These are phyloP conservation scores for Callosobruchus maculatus DNA, from an alignment of 2,888 invertebrate species.

Conservation along the genomic window DNA sequence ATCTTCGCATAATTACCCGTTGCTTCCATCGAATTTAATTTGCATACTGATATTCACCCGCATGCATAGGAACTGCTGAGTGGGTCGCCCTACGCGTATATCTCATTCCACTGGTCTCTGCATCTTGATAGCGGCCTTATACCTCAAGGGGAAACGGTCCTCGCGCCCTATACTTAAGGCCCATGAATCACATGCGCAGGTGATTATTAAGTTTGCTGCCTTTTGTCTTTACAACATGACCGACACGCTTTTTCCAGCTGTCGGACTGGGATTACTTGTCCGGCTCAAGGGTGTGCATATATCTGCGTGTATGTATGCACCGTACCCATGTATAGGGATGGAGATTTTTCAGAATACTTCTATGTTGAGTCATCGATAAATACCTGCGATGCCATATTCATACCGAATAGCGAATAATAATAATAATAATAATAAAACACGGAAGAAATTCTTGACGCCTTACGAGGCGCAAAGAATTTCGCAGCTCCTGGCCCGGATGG, in stretches of 20 bases:
- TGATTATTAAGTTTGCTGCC: slow-evolving; percentile 39
- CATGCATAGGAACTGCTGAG: slow-evolving; percentile 3
- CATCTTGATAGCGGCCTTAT: neutral
- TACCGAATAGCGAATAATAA: no score
- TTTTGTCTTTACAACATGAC: slow-evolving; percentile 1
- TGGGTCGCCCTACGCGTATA: slow-evolving; percentile 21
- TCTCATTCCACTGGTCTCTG: neutral
- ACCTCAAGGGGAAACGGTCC: slow-evolving; percentile 28
- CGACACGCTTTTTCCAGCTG: neutral
- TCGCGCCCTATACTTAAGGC: slow-evolving; percentile 39
- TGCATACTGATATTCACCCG: neutral
- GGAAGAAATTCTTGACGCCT: no score
- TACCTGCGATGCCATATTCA: no score
- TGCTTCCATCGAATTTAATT: neutral
- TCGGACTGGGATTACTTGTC: neutral
- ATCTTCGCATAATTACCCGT: neutral
- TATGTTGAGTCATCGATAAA: no score
- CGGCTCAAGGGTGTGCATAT: neutral
- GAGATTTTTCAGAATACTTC: no score
- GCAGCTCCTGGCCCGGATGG: no score
- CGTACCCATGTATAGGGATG: no score
- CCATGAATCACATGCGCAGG: slow-evolving; percentile 45
- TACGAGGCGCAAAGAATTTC: no score
- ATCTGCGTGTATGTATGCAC: no score
- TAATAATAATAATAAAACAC: no score